A percentile compares a stretch with the other conserved stretches of the same genome.
Evolutionary conservation across 2,797 vertebrate genomes (phyloP).

Genomic region (Phalanger gymnotis): DNA sequence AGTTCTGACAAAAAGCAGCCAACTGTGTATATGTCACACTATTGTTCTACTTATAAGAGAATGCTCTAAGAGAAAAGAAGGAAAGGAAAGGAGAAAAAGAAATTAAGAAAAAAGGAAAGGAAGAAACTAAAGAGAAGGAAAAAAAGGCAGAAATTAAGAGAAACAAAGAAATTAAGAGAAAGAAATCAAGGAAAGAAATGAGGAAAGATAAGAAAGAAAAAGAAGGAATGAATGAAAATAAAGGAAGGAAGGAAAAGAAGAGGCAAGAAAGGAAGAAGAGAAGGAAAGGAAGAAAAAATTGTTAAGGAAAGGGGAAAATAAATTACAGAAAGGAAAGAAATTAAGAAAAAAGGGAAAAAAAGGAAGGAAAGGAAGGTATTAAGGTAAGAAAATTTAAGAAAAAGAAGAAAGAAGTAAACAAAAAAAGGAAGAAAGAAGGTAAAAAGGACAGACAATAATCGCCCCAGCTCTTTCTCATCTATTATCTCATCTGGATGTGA

Average conservation of each 20-base stretch:
- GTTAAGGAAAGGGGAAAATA: not conserved
- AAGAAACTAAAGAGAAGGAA: not conserved
- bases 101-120: not conserved
- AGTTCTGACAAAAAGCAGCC: not conserved
- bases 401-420: no score
- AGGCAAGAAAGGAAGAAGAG: fast-evolving
- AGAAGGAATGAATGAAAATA: not conserved
- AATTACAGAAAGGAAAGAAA: no score
- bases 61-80: not conserved
- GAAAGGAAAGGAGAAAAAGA: not conserved
- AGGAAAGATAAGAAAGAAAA: not conserved
- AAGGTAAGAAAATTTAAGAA: no score
- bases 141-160: not conserved
- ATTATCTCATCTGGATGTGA: not conserved
- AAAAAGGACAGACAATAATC: not conserved
- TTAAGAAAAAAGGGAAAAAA: no score
- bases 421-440: not conserved
- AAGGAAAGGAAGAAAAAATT: not conserved
- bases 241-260: no score
- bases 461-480: not conserved
- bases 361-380: no score
- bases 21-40: not conserved
- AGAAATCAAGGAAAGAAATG: not conserved
- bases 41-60: slow-evolving; percentile 11
- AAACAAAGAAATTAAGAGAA: not conserved